A percentile compares a stretch with the other conserved stretches of the same genome.
These are phyloP conservation scores for Pardalotus punctatus DNA, from an alignment of 2,113 vertebrate species.

Conservation along the genomic window DNA sequence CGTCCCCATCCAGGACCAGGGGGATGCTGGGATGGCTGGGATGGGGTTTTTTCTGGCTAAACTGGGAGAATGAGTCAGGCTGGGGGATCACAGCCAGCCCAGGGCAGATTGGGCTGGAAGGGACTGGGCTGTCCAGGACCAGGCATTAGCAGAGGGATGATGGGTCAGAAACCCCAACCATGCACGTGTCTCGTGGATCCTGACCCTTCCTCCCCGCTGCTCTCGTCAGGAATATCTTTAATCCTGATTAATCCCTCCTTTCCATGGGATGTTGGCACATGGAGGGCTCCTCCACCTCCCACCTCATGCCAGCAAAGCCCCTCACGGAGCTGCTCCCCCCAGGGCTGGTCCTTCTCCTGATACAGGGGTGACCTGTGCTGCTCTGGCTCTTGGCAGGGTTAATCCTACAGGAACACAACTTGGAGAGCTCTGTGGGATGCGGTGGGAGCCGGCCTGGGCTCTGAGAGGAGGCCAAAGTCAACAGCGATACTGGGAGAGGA, in stretches of 20 bases:
- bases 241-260: background rate
- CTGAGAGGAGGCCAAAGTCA: background rate
- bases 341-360: background rate
- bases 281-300: background rate
- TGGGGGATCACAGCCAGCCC: background rate
- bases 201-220: accelerated
- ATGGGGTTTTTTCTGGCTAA: background rate
- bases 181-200: accelerated
- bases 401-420: background rate
- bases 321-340: background rate
- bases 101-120: background rate
- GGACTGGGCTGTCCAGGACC: background rate
- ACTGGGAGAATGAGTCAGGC: background rate
- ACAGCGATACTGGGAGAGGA: background rate
- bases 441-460: background rate
- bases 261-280: background rate
- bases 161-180: background rate
- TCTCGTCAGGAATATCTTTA: background rate
- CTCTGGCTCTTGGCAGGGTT: background rate
- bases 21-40: background rate
- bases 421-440: background rate
- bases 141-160: background rate
- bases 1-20: accelerated
- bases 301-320: background rate
- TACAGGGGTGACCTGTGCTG: accelerated